A percentile compares a stretch with the other conserved stretches of the same genome.
phyloP scores from a whole-genome alignment of 2,113 vertebrate genomes.

The Rhipidura dahli region DNA sequence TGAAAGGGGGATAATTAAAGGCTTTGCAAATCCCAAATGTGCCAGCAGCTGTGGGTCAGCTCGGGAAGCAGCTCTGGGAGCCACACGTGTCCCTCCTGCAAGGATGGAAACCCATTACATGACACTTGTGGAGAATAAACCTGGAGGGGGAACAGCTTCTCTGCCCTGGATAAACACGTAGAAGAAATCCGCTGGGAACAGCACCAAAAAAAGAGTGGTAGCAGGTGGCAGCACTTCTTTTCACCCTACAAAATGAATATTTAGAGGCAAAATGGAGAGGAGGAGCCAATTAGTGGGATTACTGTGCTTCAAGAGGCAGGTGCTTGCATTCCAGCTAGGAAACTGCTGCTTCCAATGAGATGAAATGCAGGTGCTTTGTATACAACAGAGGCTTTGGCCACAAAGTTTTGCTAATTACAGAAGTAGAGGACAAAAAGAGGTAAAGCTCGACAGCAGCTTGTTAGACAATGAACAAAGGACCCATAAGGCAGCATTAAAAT shows the following conservation, averaged over 20 bases:
- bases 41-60: neutral
- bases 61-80: neutral
- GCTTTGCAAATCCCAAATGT: neutral
- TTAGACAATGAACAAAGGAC: neutral
- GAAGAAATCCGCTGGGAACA: neutral
- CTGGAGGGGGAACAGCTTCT: neutral
- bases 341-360: neutral
- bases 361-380: neutral
- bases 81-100: neutral
- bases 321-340: slow-evolving; percentile 31
- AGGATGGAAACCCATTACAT: neutral
- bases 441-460: neutral
- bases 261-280: slow-evolving; percentile 44
- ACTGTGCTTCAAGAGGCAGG: slow-evolving; percentile 53
- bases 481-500: neutral
- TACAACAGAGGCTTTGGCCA: neutral
- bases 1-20: slow-evolving; percentile 20
- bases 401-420: neutral
- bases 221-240: slow-evolving; percentile 50
- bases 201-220: neutral
- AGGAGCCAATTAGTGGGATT: slow-evolving; percentile 56
- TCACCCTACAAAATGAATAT: slow-evolving; percentile 30
- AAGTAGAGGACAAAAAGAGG: neutral
- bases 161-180: neutral
- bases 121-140: neutral